Percentiles rank a stretch among this genome's conserved stretches.
Evolutionary conservation across 1,140 invertebrate species (phyloP).

Genomic region (Sipha flava): DNA sequence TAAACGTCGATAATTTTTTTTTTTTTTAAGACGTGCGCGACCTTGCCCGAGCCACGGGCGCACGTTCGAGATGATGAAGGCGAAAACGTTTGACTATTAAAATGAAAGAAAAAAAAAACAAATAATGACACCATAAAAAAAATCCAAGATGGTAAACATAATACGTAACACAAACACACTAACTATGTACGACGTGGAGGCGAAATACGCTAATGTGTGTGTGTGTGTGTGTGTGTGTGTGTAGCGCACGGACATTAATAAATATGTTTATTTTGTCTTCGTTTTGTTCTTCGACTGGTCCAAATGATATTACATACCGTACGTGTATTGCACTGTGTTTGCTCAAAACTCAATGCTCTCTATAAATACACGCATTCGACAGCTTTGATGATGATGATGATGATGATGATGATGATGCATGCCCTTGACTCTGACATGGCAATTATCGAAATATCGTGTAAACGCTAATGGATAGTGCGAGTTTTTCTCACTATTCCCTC

Average conservation of each 20-base stretch:
- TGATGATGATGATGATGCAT: conserved; percentile 10
- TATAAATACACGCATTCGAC: background rate
- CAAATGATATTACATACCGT: background rate
- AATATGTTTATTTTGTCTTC: no score
- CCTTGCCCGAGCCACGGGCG: background rate
- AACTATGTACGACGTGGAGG: background rate
- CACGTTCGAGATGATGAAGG: background rate
- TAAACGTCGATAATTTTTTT: background rate
- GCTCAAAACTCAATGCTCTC: background rate
- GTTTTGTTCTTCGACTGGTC: background rate
- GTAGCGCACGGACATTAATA: no score
- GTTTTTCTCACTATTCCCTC: background rate
- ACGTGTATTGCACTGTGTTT: no score
- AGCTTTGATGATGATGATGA: background rate
- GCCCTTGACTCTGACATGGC: conserved; percentile 28
- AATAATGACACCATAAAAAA: conserved; percentile 11
- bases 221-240: background rate
- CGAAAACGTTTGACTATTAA: background rate
- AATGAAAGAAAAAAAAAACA: background rate
- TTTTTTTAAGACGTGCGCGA: background rate
- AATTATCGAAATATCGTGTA: conserved; percentile 29
- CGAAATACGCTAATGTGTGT: background rate
- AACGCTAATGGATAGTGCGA: conserved; percentile 17
- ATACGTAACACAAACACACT: background rate
- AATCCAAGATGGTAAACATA: background rate